Base-by-base conservation (phyloP, 2,888 invertebrate genomes). In the Eubasilissa splendida region DNA sequence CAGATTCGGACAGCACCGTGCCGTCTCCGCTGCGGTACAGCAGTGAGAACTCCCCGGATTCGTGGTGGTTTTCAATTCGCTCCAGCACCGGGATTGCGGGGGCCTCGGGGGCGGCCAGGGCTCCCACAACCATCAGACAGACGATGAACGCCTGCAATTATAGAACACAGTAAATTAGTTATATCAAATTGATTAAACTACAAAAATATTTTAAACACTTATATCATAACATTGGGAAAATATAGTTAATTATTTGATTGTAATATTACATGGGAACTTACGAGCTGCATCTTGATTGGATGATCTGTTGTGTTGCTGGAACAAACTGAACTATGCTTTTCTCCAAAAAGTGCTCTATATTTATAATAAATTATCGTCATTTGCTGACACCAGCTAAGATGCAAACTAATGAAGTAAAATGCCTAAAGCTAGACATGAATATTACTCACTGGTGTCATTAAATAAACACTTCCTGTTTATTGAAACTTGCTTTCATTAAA, bases 21-120 rank as follows among this genome's bases (percentile, higher is more conserved):
- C 82, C 82, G 50, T 82, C 80, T 2, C 58, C 82, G 12, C 77
- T 73, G 50, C 71, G 33, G 75, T 80, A 82, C 8, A 76, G 71
- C 4, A 82, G 75, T 31, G 82, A 80, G 70, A 74, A 82, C 33
- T 82, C 80, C 1, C 82, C 82, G 54, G 56, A 63, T 11, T 77
- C 80, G 63, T 80, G 66, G 63, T 82, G 82, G 54, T 50, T 75
- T 50, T 82, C 82, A 3, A 80, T 82, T 52, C 80, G 50, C 56
- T 82, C 82, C 66, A 82, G 60, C 31, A 82, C 82, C 12, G 82
- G 80, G 50, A 82, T 80, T 50, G 58, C 56, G 60, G 9, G 31
- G n/a, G 65, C 63, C 11, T 79, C 79, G 22, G 82, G 82, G 22
- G 82, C 82, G 14, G 79, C 82, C 58, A 79, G 60, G 52, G 79